A percentile compares a stretch with the other conserved stretches of the same genome.
phyloP scores from a whole-genome alignment of 2,888 invertebrate species.

The Apodemia mormo region DNA sequence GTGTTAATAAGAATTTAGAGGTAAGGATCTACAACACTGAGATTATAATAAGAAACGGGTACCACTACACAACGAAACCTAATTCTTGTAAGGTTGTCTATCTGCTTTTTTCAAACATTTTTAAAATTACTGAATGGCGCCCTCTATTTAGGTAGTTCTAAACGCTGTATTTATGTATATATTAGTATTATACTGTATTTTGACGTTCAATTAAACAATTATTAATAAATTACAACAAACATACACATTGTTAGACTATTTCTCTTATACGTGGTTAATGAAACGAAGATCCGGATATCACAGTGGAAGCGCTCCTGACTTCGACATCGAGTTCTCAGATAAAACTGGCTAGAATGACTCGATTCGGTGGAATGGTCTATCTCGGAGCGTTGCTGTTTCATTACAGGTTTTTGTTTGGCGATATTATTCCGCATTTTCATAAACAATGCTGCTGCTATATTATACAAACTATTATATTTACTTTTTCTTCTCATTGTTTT shows the following conservation, averaged over 20 bases:
- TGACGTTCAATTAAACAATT: no score
- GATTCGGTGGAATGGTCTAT: constrained; percentile 19
- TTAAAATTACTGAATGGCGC: no score
- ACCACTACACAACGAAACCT: no score
- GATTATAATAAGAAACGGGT: no score
- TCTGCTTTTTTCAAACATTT: no score
- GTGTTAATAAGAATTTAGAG: no score
- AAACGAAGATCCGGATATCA: background rate
- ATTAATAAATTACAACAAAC: background rate
- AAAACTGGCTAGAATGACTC: constrained; percentile 26
- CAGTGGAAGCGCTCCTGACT: background rate
- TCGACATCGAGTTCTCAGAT: constrained; percentile 39
- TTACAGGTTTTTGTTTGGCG: constrained; percentile 1
- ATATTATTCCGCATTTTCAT: constrained; percentile 10
- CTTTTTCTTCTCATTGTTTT: background rate
- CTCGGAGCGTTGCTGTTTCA: constrained; percentile 28
- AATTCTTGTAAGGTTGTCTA: no score
- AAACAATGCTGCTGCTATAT: background rate
- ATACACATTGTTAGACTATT: background rate
- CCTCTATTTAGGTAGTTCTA: no score
- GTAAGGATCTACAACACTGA: no score
- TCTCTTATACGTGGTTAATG: background rate
- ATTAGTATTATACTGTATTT: no score
- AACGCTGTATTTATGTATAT: no score
- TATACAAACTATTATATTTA: background rate